A percentile compares a stretch with the other conserved stretches of the same genome.
Evolutionary conservation across 2,797 vertebrate species (phyloP).

Genomic region (Orientallactaga sibirica): DNA sequence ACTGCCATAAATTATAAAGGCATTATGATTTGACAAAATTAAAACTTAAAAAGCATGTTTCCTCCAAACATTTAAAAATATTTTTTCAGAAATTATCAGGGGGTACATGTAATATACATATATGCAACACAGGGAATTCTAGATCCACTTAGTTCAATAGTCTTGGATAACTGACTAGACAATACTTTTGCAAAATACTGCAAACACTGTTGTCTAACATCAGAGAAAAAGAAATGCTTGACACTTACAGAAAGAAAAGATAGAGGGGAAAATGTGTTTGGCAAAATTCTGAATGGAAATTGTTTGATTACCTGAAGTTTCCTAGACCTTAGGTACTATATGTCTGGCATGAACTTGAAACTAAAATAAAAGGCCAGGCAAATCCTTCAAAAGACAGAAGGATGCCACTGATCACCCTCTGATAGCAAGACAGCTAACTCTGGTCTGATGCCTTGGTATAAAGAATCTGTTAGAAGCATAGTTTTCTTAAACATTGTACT

Average conservation of each 20-base stretch:
- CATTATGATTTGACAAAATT: slow-evolving; percentile 73
- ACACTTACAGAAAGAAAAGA: slow-evolving; percentile 28
- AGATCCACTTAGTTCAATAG: slow-evolving; percentile 27
- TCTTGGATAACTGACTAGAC: slow-evolving; percentile 45
- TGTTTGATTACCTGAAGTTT: slow-evolving; percentile 26
- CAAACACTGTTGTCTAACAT: slow-evolving; percentile 18
- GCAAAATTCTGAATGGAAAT: slow-evolving; percentile 40
- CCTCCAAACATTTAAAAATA: slow-evolving; percentile 59
- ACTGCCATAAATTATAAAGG: slow-evolving; percentile 67
- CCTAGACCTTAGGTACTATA: not conserved
- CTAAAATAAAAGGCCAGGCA: slow-evolving; percentile 59
- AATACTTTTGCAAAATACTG: slow-evolving; percentile 55
- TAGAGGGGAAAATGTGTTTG: not conserved
- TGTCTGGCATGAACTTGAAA: slow-evolving; percentile 53
- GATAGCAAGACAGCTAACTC: slow-evolving; percentile 34
- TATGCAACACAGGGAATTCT: not conserved
- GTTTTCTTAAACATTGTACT: not conserved
- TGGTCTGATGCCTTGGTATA: slow-evolving; percentile 10
- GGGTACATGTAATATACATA: not conserved
- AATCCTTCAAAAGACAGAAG: slow-evolving; percentile 46
- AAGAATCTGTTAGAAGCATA: slow-evolving; percentile 37
- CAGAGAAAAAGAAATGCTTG: slow-evolving; percentile 53
- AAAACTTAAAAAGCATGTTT: slow-evolving; percentile 67
- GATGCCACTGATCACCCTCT: slow-evolving; percentile 23
- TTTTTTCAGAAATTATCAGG: slow-evolving; percentile 15